Evolutionary conservation across 2,797 vertebrate species (phyloP).

Genomic region (Phataginus tricuspis): DNA sequence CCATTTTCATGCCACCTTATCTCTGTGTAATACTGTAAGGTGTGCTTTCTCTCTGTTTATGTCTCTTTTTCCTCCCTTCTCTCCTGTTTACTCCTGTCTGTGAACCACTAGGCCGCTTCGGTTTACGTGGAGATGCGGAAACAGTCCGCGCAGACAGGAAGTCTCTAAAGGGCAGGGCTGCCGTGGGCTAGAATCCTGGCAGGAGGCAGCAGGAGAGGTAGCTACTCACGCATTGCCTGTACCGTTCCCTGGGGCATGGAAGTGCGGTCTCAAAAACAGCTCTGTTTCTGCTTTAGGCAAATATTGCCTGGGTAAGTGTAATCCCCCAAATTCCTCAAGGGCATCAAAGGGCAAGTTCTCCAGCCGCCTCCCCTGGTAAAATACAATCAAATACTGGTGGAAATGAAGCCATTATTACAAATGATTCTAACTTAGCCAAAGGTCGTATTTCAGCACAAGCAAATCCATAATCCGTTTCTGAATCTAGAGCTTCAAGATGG

Average conservation of each 20-base stretch:
- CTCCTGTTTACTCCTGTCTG: not conserved
- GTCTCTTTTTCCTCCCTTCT: not conserved
- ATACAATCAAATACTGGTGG: not conserved
- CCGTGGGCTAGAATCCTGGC: not conserved
- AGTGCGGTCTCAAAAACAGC: not conserved
- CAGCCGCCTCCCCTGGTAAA: not conserved
- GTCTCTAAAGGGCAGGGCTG: not conserved
- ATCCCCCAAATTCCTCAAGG: constrained; percentile 2
- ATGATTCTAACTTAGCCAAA: not conserved
- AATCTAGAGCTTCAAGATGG: not conserved
- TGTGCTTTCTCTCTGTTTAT: not conserved
- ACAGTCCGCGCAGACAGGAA: not conserved
- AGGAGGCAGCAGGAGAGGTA: not conserved
- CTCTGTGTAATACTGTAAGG: not conserved
- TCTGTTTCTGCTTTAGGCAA: constrained; percentile 29
- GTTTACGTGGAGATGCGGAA: not conserved
- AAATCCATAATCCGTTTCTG: not conserved
- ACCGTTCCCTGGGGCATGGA: not conserved
- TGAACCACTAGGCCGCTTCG: not conserved
- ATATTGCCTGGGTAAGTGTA: not conserved
- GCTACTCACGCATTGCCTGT: not conserved
- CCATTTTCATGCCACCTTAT: not conserved
- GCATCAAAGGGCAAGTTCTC: not conserved
- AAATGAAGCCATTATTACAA: constrained; percentile 19
- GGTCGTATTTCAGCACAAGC: not conserved